Percentiles rank a stretch among this genome's conserved stretches.
phyloP scores from a whole-genome alignment of 2,797 vertebrate species.

The Dendrocincla tyrannina region DNA sequence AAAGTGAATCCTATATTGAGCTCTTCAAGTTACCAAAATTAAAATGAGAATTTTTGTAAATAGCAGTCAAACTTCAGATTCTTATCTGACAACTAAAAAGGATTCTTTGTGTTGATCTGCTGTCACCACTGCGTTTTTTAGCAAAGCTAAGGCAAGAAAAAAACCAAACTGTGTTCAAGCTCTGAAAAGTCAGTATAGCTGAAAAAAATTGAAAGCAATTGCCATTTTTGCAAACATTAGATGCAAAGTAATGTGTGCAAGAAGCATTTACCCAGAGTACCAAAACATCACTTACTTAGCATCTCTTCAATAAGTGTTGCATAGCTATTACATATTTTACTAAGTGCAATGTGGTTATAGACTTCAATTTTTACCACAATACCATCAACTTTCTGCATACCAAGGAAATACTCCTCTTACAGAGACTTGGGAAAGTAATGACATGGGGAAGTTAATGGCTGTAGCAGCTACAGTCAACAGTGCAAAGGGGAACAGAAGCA shows the following conservation, averaged over 20 bases:
- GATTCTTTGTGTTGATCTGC: rapidly evolving
- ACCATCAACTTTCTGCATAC: background rate
- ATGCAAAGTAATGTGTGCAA: background rate
- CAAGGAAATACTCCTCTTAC: background rate
- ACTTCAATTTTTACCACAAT: background rate
- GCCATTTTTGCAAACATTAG: background rate
- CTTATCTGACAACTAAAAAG: background rate
- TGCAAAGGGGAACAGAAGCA: background rate
- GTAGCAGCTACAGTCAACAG: background rate
- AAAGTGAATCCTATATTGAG: background rate
- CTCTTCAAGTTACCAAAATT: background rate
- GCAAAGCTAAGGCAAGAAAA: background rate
- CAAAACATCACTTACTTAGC: background rate
- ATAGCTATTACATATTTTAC: background rate
- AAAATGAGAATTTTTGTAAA: background rate
- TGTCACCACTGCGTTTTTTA: background rate
- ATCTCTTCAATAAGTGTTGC: background rate
- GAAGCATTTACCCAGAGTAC: background rate
- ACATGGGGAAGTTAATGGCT: background rate
- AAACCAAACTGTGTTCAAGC: background rate
- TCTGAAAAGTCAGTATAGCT: background rate
- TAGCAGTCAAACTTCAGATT: background rate
- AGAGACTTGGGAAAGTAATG: background rate
- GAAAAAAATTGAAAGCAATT: background rate
- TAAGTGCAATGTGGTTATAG: background rate